These are phyloP conservation scores for Drosophila willistoni DNA, from an alignment of 1,140 invertebrate species.

Conservation along the genomic window DNA sequence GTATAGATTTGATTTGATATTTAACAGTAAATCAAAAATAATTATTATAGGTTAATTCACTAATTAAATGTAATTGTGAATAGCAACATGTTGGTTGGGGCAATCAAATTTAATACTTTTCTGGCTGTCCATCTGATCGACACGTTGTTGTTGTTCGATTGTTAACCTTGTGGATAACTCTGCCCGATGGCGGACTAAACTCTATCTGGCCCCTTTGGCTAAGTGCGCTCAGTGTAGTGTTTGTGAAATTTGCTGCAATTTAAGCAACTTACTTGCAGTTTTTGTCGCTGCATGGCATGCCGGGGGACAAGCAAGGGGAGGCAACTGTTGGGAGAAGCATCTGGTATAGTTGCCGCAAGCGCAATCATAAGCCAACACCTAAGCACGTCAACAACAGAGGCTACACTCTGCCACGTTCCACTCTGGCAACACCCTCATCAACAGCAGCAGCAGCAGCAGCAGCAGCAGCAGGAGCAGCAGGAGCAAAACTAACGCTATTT, in stretches of 20 bases:
- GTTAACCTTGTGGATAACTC: constrained; percentile 6
- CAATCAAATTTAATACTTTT: too few relatives aligned
- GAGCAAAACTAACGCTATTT: constrained; percentile 58
- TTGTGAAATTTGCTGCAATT: constrained; percentile 68
- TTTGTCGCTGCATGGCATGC: constrained; percentile 58
- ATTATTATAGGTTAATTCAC: too few relatives aligned
- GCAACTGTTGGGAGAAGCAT: constrained; percentile 44
- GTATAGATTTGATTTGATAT: too few relatives aligned
- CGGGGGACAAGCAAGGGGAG: neutral
- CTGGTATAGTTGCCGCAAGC: constrained; percentile 55
- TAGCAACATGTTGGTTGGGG: too few relatives aligned
- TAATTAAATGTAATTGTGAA: neutral
- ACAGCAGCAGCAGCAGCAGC: constrained; percentile 6
- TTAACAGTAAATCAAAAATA: too few relatives aligned
- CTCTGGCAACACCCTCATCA: constrained; percentile 47
- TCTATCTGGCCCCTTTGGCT: constrained; percentile 34
- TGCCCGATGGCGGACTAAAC: neutral
- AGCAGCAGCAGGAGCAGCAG: constrained; percentile 30
- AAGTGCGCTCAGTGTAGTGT: constrained; percentile 63
- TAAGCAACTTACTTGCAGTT: constrained; percentile 79
- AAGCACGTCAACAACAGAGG: constrained; percentile 77
- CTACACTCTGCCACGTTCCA: neutral
- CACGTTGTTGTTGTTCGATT: neutral
- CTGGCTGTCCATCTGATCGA: constrained; percentile 38
- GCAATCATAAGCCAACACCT: constrained; percentile 81